A percentile compares a stretch with the other conserved stretches of the same genome.
Evolutionary conservation across 2,797 vertebrate species (phyloP).

Genomic region (Discoglossus pictus): DNA sequence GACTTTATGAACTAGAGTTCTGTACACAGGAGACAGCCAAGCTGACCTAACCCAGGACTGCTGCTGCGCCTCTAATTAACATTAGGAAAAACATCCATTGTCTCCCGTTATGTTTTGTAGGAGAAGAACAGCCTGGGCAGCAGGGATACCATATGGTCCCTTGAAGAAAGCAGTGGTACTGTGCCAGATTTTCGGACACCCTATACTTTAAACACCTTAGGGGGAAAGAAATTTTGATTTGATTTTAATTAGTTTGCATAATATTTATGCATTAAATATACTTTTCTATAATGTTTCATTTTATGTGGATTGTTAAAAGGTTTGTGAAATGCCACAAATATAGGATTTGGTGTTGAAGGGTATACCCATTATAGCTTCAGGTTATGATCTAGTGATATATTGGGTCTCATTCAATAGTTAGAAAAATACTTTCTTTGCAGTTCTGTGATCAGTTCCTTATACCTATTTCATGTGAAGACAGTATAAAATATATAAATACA

Average conservation of each 20-base stretch:
- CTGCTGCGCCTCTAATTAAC: slow-evolving; percentile 48
- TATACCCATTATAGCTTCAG: too few relatives aligned
- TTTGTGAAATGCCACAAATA: too few relatives aligned
- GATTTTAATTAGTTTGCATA: not conserved
- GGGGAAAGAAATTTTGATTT: slow-evolving; percentile 33
- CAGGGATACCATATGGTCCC: slow-evolving; percentile 46
- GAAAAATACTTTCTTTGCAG: too few relatives aligned
- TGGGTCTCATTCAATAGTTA: too few relatives aligned
- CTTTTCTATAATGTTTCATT: too few relatives aligned
- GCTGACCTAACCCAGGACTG: slow-evolving; percentile 43
- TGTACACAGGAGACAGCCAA: slow-evolving; percentile 40
- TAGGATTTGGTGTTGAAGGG: too few relatives aligned
- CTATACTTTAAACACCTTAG: slow-evolving; percentile 26
- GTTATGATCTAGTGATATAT: too few relatives aligned
- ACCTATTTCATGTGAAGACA: too few relatives aligned
- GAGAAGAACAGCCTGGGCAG: slow-evolving; percentile 43
- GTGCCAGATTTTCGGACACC: slow-evolving; percentile 27
- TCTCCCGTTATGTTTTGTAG: slow-evolving; percentile 41
- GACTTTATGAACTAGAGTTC: slow-evolving; percentile 41
- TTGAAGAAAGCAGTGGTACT: slow-evolving; percentile 33
- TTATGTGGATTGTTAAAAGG: too few relatives aligned
- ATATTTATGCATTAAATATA: not conserved
- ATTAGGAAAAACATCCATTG: slow-evolving; percentile 47
- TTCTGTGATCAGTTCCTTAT: too few relatives aligned
- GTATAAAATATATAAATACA: too few relatives aligned